Evolutionary conservation across 2,113 vertebrate species (phyloP).

Genomic region (Leucopsar rothschildi): DNA sequence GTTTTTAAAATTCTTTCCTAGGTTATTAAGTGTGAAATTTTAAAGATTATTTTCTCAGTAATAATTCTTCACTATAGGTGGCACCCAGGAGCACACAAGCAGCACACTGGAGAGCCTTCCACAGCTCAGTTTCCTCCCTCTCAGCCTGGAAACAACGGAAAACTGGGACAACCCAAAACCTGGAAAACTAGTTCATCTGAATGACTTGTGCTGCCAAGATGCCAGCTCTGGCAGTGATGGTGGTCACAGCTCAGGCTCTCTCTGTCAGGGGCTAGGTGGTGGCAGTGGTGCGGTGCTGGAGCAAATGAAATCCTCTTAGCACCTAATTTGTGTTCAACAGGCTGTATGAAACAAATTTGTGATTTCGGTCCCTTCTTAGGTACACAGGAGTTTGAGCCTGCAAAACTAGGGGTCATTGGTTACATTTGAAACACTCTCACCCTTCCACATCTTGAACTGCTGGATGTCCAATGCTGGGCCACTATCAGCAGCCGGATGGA

Average conservation of each 20-base stretch:
- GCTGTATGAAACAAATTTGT: not conserved
- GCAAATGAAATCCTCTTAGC: not conserved
- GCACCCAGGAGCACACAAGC: not conserved
- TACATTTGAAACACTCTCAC: not conserved
- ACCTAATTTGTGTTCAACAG: not conserved
- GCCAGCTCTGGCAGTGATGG: rapidly evolving
- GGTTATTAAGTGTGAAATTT: not conserved
- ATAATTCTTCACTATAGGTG: not conserved
- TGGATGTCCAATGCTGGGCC: not conserved
- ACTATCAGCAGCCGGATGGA: not conserved
- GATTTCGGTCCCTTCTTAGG: not conserved
- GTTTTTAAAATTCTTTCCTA: not conserved
- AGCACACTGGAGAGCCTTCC: not conserved
- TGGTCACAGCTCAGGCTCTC: not conserved
- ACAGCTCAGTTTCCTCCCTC: not conserved
- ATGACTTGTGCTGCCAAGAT: not conserved
- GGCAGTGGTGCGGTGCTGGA: not conserved
- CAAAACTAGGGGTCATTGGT: rapidly evolving
- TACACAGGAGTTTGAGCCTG: not conserved
- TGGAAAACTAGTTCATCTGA: rapidly evolving
- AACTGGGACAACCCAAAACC: not conserved
- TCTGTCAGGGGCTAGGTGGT: not conserved
- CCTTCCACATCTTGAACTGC: not conserved
- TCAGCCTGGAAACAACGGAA: not conserved
- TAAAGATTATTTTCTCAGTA: not conserved